phyloP scores from a whole-genome alignment of 2,888 invertebrate genomes.

The Rhagophthalmus giganteus region DNA sequence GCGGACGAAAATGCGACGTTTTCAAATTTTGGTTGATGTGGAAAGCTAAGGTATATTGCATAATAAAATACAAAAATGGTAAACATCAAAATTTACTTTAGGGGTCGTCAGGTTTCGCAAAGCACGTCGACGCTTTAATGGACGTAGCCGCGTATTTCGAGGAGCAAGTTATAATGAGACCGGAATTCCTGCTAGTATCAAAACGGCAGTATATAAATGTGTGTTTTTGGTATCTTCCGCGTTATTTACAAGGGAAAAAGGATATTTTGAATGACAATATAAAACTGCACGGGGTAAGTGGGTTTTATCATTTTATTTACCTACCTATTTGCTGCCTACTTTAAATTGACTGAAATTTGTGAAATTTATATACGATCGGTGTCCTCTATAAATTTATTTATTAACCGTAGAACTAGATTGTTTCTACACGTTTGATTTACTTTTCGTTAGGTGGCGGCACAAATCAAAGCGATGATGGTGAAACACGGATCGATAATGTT shows the following conservation, averaged over 20 bases:
- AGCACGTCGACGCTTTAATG: constrained; percentile 59
- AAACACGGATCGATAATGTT: constrained; percentile 67
- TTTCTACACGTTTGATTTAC: too few species aligned
- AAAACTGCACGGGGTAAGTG: constrained; percentile 54
- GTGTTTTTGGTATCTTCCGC: constrained; percentile 73
- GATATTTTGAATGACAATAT: constrained; percentile 48
- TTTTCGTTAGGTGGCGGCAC: constrained; percentile 70
- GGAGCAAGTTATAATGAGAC: constrained; percentile 49
- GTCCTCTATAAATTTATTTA: background rate
- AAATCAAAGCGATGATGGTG: constrained; percentile 68
- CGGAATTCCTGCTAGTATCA: constrained; percentile 55
- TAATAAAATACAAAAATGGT: too few species aligned
- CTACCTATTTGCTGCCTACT: too few species aligned
- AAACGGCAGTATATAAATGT: constrained; percentile 67
- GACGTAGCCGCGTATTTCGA: constrained; percentile 56
- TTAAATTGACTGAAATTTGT: too few species aligned
- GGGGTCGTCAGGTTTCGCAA: constrained; percentile 59
- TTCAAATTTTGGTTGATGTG: constrained; percentile 75
- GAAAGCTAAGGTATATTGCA: constrained; percentile 61
- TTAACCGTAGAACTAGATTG: too few species aligned
- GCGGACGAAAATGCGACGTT: constrained; percentile 70
- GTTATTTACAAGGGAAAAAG: constrained; percentile 52
- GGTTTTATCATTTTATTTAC: too few species aligned
- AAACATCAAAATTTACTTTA: too few species aligned
- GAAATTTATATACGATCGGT: too few species aligned